Evolutionary conservation across 2,797 vertebrate genomes (phyloP).

Genomic region (Coluber constrictor): DNA sequence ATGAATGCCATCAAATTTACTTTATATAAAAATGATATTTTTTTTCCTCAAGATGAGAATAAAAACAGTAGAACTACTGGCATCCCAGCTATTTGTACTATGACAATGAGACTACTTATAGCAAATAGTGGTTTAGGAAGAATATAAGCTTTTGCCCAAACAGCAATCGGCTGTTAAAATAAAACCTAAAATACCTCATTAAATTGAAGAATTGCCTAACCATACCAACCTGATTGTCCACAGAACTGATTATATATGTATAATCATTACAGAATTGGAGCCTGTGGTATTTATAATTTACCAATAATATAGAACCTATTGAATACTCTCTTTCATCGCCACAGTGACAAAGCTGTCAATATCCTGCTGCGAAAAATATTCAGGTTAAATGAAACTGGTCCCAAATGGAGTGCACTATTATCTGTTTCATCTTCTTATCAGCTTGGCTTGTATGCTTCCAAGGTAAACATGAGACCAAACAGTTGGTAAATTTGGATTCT

Average conservation of each 20-base stretch:
- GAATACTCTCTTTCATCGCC: conserved; percentile 1
- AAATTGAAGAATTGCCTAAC: background rate
- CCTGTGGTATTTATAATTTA: background rate
- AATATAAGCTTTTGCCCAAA: background rate
- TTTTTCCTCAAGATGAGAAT: background rate
- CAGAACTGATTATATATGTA: background rate
- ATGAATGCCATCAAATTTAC: background rate
- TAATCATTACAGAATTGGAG: background rate
- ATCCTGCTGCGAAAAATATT: background rate
- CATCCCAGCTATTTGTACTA: background rate
- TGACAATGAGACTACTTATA: background rate
- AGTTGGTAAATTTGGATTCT: conserved; percentile 48
- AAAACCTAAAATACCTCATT: background rate
- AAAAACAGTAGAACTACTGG: background rate
- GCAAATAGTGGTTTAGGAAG: background rate
- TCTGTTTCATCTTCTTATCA: conserved; percentile 43
- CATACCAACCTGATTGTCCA: background rate
- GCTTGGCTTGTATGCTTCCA: conserved; percentile 44
- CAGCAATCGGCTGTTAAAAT: background rate
- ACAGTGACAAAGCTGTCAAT: background rate
- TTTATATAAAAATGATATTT: background rate
- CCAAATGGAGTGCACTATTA: conserved; percentile 42
- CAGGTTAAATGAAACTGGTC: conserved; percentile 59
- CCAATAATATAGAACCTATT: background rate
- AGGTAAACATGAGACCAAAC: conserved; percentile 54